phyloP scores from a whole-genome alignment of 1,140 invertebrate genomes.

The Leptoteleia sp. region DNA sequence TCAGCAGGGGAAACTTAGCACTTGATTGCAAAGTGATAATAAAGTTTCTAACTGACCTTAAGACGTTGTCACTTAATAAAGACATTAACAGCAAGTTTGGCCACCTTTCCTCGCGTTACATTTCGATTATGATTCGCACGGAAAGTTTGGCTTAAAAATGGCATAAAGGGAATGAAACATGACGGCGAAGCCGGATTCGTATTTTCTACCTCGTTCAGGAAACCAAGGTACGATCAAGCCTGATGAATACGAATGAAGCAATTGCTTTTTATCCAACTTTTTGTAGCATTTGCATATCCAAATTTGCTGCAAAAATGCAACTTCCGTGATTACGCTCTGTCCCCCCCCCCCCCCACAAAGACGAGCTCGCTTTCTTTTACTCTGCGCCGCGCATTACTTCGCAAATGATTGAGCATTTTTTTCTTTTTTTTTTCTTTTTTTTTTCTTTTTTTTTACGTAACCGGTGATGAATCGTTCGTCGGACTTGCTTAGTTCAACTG shows the following conservation, averaged over 20 bases:
- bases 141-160: conserved; percentile 44
- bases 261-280: conserved; percentile 65
- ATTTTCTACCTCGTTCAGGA: conserved; percentile 62
- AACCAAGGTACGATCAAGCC: conserved; percentile 54
- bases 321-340: conserved; percentile 61
- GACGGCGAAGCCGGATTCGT: conserved; percentile 53
- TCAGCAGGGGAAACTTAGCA: conserved; percentile 20
- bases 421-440: no score
- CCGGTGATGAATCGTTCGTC: conserved; percentile 60
- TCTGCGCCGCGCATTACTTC: conserved; percentile 39
- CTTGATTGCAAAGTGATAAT: conserved; percentile 52
- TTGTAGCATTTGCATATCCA: conserved; percentile 63
- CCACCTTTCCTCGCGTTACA: conserved; percentile 17
- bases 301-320: conserved; percentile 65
- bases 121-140: conserved; percentile 50
- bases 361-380: conserved; percentile 58
- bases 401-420: conserved; percentile 62
- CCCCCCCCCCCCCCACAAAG: conserved; percentile 54
- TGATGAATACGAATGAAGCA: conserved; percentile 69
- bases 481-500: conserved; percentile 30
- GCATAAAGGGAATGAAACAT: conserved; percentile 62
- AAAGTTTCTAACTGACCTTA: conserved; percentile 50
- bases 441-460: no score
- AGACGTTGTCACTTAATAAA: conserved; percentile 41
- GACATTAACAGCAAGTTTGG: conserved; percentile 48